A percentile compares a stretch with the other conserved stretches of the same genome.
phyloP scores from a whole-genome alignment of 2,113 vertebrate species.

The Indicator maculatus region DNA sequence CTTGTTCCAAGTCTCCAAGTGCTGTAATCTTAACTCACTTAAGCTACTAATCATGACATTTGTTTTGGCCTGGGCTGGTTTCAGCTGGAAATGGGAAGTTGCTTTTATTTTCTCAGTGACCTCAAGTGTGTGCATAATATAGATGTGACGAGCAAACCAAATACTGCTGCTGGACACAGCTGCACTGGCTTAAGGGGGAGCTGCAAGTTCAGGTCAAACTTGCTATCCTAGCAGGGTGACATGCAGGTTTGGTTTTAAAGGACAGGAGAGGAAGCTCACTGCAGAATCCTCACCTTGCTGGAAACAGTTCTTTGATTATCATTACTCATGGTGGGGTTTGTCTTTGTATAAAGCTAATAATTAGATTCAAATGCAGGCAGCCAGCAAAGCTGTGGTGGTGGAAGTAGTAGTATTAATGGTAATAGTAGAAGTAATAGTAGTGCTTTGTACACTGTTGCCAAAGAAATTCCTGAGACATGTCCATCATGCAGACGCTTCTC shows the following conservation, averaged over 20 bases:
- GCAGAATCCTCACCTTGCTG: not conserved
- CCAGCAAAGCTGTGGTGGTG: fast-evolving
- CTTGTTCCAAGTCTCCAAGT: not conserved
- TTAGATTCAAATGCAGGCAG: not conserved
- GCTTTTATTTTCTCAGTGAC: not conserved
- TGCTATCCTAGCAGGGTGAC: not conserved
- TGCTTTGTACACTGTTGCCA: not conserved
- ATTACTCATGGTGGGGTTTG: not conserved
- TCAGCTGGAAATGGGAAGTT: not conserved
- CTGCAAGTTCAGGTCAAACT: not conserved
- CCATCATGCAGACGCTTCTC: not conserved
- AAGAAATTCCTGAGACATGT: fast-evolving
- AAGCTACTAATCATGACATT: not conserved
- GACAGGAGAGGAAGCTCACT: not conserved
- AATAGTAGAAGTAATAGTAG: too few species aligned
- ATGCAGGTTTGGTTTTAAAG: not conserved
- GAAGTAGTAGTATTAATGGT: too few species aligned
- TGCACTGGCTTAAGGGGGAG: not conserved
- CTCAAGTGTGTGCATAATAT: not conserved
- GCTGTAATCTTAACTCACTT: slow-evolving; percentile 16
- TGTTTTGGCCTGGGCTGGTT: not conserved
- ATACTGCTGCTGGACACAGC: not conserved
- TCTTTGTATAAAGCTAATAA: not conserved
- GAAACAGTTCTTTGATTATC: not conserved
- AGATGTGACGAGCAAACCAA: not conserved